Conservation (phyloP, 2,113 vertebrate genomes). For the Castor canadensis region DNA sequence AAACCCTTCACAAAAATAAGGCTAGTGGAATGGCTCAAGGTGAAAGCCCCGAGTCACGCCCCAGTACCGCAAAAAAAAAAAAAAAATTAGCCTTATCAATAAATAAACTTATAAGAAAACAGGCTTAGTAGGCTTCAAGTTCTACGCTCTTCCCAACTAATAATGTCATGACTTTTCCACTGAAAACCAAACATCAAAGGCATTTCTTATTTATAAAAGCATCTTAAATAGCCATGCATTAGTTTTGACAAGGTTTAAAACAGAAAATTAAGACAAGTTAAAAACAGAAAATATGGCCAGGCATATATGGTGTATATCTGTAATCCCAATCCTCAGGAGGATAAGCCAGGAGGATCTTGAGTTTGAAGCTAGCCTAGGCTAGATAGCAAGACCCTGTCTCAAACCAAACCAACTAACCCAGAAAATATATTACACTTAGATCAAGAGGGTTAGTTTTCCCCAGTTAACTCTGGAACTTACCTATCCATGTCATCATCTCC, state of each 20-base stretch:
- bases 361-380: too few species aligned
- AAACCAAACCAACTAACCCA: too few species aligned
- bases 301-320: too few species aligned
- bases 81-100: conserved; percentile 12
- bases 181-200: conserved; percentile 53
- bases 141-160: conserved; percentile 16
- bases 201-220: conserved; percentile 17
- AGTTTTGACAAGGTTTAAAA: conserved; percentile 16
- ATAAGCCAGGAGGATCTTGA: too few species aligned
- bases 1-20: too few species aligned
- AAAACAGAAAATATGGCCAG: background rate
- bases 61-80: background rate
- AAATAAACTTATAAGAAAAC: conserved; percentile 35
- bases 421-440: background rate
- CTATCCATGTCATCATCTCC: conserved; percentile 95
- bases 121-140: background rate
- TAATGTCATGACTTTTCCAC: conserved; percentile 19
- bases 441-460: conserved; percentile 13
- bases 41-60: too few species aligned
- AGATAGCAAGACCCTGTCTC: too few species aligned
- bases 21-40: too few species aligned
- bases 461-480: conserved; percentile 84
- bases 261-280: too few species aligned
- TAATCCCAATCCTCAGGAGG: too few species aligned
- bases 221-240: conserved; percentile 3